Percentiles rank a stretch among this genome's conserved stretches.
Evolutionary conservation across 2,797 vertebrate species (phyloP).

Genomic region (Notamacropus eugenii): DNA sequence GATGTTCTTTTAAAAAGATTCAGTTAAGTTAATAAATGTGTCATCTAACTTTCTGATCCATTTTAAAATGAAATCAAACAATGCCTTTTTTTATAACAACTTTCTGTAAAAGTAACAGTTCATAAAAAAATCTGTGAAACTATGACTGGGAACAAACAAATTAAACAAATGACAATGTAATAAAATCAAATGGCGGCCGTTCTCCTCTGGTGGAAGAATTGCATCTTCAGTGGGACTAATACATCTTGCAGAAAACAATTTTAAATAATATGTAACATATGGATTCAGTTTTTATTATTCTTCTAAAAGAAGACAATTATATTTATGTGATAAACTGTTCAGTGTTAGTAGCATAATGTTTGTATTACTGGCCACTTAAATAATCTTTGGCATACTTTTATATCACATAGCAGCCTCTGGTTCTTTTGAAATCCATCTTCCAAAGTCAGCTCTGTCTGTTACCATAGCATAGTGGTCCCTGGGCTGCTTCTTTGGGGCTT

Average conservation of each 20-base stretch:
- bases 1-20: slow-evolving; percentile 51
- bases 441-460: slow-evolving; percentile 77
- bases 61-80: slow-evolving; percentile 76
- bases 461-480: slow-evolving; percentile 46
- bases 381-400: slow-evolving; percentile 82
- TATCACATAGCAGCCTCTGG: slow-evolving; percentile 77
- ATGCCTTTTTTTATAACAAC: slow-evolving; percentile 78
- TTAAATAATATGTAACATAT: slow-evolving; percentile 87
- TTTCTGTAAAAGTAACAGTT: slow-evolving; percentile 86
- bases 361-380: slow-evolving; percentile 85
- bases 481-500: slow-evolving; percentile 38
- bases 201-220: slow-evolving; percentile 80
- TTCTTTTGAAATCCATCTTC: slow-evolving; percentile 80
- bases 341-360: slow-evolving; percentile 85
- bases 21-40: slow-evolving; percentile 73
- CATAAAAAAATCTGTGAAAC: slow-evolving; percentile 83
- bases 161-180: slow-evolving; percentile 85
- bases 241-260: slow-evolving; percentile 84
- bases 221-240: slow-evolving; percentile 83
- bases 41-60: slow-evolving; percentile 77
- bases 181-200: slow-evolving; percentile 83
- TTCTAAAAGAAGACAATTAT: slow-evolving; percentile 87
- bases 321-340: slow-evolving; percentile 87
- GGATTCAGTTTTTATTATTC: slow-evolving; percentile 85
- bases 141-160: slow-evolving; percentile 84